Percentiles rank a stretch among this genome's conserved stretches.
Evolutionary conservation across 2,113 vertebrate species (phyloP).

Genomic region (Halcyon senegalensis): DNA sequence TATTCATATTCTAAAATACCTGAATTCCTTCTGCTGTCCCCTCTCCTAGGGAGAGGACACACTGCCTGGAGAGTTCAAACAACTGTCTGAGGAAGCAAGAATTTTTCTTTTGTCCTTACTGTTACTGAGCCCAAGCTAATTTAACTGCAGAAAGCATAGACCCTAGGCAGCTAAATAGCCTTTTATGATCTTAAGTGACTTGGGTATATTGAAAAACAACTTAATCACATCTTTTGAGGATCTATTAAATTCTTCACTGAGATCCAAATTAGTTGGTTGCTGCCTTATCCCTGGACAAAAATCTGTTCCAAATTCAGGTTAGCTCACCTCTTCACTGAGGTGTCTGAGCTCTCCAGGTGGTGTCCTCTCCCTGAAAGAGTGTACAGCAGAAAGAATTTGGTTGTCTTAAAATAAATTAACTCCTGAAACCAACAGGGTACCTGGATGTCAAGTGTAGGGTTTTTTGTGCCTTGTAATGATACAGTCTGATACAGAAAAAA

Average conservation of each 20-base stretch:
- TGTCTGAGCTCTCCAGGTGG: not conserved
- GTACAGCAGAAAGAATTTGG: not conserved
- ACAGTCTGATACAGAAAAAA: not conserved
- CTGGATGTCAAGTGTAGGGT: not conserved
- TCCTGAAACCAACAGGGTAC: not conserved
- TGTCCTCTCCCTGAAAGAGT: not conserved
- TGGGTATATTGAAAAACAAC: not conserved
- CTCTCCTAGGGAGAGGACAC: not conserved
- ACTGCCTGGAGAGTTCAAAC: not conserved
- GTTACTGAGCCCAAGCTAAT: not conserved
- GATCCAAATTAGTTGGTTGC: not conserved
- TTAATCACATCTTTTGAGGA: not conserved
- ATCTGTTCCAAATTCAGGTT: not conserved
- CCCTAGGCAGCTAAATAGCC: not conserved
- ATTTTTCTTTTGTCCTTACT: not conserved
- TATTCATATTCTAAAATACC: not conserved
- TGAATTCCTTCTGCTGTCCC: not conserved
- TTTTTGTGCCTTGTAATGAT: not conserved
- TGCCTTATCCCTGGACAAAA: not conserved
- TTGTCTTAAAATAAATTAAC: not conserved
- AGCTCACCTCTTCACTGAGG: not conserved
- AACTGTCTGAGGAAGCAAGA: not conserved
- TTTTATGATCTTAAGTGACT: not conserved
- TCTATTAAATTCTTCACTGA: not conserved
- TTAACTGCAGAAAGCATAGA: not conserved